Conservation (phyloP, 1,140 invertebrate genomes). For the Heterodera schachtii region DNA sequence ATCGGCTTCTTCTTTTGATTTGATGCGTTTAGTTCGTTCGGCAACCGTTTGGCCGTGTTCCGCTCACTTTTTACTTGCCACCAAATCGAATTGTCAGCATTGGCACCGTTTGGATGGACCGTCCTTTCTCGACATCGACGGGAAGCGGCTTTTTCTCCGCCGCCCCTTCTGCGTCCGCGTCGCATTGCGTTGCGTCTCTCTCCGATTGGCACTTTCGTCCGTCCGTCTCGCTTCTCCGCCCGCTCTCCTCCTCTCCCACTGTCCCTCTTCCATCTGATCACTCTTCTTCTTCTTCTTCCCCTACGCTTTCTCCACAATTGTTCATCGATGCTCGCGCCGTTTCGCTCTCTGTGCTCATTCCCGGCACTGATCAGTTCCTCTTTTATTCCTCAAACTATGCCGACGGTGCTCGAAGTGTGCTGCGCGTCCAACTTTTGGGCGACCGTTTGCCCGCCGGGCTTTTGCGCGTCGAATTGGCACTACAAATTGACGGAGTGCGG, state of each 20-base stretch:
- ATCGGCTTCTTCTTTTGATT: conserved; percentile 71
- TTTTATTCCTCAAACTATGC: conserved; percentile 15
- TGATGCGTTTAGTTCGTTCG: conserved; percentile 88
- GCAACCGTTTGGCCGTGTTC: conserved; percentile 84
- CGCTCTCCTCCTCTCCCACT: not conserved
- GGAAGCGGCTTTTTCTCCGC: no score
- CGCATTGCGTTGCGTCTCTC: not conserved
- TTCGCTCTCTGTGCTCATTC: not conserved
- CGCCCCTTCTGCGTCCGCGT: not conserved
- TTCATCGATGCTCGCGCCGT: not conserved
- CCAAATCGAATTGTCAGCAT: conserved; percentile 84
- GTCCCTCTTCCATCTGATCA: not conserved
- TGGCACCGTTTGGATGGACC: conserved; percentile 59
- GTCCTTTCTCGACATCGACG: no score
- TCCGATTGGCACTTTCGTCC: not conserved
- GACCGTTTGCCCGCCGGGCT: conserved; percentile 19
- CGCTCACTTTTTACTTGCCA: conserved; percentile 87
- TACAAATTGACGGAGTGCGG: conserved; percentile 21
- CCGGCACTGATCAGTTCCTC: not conserved
- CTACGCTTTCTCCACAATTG: not conserved
- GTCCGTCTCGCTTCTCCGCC: not conserved
- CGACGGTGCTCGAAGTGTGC: conserved; percentile 1
- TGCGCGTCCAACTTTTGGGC: conserved; percentile 19
- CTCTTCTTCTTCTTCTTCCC: not conserved
- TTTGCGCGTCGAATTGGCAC: conserved; percentile 10